Conservation (phyloP, 2,113 vertebrate species). For the Cyanoramphus novaezelandiae region DNA sequence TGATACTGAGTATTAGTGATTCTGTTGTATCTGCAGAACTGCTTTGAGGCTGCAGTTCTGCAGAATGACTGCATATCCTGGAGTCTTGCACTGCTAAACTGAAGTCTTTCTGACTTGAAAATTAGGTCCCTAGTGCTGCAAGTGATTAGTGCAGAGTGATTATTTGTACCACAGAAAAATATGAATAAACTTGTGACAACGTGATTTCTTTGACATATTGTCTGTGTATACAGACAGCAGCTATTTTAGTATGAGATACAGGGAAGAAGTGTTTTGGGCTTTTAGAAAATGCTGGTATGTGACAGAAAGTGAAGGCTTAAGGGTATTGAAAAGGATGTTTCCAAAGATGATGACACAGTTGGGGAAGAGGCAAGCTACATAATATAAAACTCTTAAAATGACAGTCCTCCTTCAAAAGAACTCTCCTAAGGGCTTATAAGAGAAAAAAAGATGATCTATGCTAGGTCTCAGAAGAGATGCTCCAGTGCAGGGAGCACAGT, state of each 20-base stretch:
- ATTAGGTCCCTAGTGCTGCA: not conserved
- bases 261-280: not conserved
- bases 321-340: not conserved
- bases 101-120: not conserved
- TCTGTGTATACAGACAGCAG: not conserved
- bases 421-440: not conserved
- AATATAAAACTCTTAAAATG: not conserved
- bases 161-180: not conserved
- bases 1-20: slow-evolving; percentile 37
- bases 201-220: not conserved
- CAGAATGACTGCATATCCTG: not conserved
- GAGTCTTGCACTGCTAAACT: not conserved
- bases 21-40: not conserved
- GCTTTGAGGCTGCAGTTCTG: slow-evolving; percentile 14
- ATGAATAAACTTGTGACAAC: not conserved
- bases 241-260: not conserved
- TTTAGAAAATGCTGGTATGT: not conserved
- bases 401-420: not conserved
- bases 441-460: not conserved
- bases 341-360: fast-evolving
- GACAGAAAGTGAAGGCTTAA: not conserved
- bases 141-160: not conserved
- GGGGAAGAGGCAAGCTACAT: not conserved
- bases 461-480: not conserved
- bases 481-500: not conserved